Evolutionary conservation across 2,888 invertebrate genomes (phyloP).

Genomic region (Linyphia triangularis): DNA sequence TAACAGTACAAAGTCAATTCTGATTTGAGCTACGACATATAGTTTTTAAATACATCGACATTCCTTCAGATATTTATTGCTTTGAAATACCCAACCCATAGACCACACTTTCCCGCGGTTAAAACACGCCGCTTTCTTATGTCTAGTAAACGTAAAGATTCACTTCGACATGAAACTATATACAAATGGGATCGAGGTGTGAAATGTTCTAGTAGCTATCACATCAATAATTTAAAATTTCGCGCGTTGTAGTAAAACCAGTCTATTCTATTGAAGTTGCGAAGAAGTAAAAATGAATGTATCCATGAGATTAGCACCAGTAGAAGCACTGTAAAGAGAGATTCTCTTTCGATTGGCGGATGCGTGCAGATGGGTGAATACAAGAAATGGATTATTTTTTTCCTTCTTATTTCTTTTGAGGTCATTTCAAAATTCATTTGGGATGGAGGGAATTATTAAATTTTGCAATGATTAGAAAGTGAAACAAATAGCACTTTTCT

Average conservation of each 20-base stretch:
- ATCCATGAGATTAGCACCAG: conserved; percentile 48
- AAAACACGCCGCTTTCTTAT: neutral
- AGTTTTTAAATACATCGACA: too few relatives aligned
- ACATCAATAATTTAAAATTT: conserved; percentile 41
- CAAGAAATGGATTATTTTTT: neutral
- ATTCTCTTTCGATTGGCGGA: neutral
- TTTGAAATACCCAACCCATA: too few relatives aligned
- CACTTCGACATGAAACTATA: conserved; percentile 41
- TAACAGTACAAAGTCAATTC: too few relatives aligned
- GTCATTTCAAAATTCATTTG: too few relatives aligned
- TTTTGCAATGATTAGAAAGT: too few relatives aligned
- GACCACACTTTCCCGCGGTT: too few relatives aligned
- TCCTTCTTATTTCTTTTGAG: too few relatives aligned
- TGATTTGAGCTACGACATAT: too few relatives aligned
- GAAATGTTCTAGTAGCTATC: conserved; percentile 17
- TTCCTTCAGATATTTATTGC: too few relatives aligned
- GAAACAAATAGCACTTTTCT: too few relatives aligned
- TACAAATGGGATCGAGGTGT: conserved; percentile 25
- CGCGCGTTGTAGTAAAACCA: neutral
- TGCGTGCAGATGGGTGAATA: neutral
- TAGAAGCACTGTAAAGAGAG: conserved; percentile 29
- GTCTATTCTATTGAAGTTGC: conserved; percentile 14
- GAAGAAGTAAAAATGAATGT: conserved; percentile 8
- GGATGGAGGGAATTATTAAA: too few relatives aligned
- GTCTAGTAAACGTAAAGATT: neutral